Percentiles rank a stretch among this genome's conserved stretches.
Evolutionary conservation across 1,140 invertebrate genomes (phyloP).

Genomic region (Anagrus nilaparvatae): DNA sequence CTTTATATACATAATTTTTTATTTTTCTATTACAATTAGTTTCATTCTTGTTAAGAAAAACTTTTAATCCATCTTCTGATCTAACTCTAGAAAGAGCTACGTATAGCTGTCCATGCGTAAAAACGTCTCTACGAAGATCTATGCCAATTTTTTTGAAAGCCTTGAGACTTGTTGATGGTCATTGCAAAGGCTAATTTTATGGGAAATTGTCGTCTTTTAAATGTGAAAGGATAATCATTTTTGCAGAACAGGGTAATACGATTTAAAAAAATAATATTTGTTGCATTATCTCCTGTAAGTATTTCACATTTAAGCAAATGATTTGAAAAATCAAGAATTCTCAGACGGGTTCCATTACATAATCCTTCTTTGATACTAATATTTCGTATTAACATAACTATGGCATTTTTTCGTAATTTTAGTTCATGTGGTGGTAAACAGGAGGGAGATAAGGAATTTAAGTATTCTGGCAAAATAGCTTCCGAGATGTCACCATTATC

Average conservation of each 20-base stretch:
- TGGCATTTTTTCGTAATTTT: no score
- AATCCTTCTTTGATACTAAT: constrained; percentile 5
- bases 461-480: no score
- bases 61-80: neutral
- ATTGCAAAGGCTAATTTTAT: constrained; percentile 15
- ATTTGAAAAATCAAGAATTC: constrained; percentile 1
- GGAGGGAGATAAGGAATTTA: no score
- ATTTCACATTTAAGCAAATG: neutral
- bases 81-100: constrained; percentile 1
- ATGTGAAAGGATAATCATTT: constrained; percentile 7
- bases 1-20: constrained; percentile 1
- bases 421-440: no score
- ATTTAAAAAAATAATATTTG: neutral
- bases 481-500: no score
- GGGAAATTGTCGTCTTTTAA: constrained; percentile 12
- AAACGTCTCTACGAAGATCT: neutral
- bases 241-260: neutral
- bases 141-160: constrained; percentile 3
- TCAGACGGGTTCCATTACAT: constrained; percentile 1
- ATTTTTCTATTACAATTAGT: neutral
- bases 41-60: neutral
- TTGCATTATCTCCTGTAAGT: neutral
- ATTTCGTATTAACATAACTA: no score
- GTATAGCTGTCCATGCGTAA: constrained; percentile 3
- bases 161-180: constrained; percentile 15